Conservation (phyloP, 2,113 vertebrate species). For the Dipodomys ordii region DNA sequence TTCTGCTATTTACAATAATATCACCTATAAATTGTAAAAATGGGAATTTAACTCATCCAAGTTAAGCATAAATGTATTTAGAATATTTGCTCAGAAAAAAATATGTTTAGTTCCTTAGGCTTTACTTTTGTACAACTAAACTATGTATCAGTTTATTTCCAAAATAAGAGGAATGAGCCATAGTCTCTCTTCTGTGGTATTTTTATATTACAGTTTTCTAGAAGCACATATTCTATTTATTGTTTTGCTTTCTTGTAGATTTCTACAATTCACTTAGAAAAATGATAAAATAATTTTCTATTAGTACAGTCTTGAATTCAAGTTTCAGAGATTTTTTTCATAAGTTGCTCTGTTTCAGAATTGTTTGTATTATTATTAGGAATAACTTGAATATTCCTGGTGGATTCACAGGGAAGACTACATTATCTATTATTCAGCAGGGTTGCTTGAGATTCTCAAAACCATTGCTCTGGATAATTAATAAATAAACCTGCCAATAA, state of each 20-base stretch:
- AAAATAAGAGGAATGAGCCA: constrained; percentile 8
- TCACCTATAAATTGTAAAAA: not conserved
- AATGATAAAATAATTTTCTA: constrained; percentile 28
- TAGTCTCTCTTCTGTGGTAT: not conserved
- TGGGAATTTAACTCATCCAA: not conserved
- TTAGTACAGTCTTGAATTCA: constrained; percentile 41
- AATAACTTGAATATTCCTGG: constrained; percentile 70
- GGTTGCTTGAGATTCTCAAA: constrained; percentile 71
- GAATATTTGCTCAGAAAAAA: constrained; percentile 8
- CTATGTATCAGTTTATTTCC: not conserved
- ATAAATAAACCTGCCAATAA: constrained; percentile 80
- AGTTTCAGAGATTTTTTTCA: constrained; percentile 53
- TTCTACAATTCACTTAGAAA: constrained; percentile 4
- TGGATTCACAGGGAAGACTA: constrained; percentile 62
- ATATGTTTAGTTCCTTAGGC: not conserved
- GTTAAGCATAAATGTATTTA: not conserved
- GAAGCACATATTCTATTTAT: not conserved
- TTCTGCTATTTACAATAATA: constrained; percentile 15
- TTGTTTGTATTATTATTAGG: constrained; percentile 51
- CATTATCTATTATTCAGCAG: constrained; percentile 77
- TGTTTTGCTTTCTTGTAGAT: not conserved
- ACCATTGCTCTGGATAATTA: constrained; percentile 80
- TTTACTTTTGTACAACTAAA: constrained; percentile 20
- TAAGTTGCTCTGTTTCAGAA: constrained; percentile 63
- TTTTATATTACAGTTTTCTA: not conserved